phyloP scores from a whole-genome alignment of 1,140 invertebrate genomes.

The Polypedilum vanderplanki region DNA sequence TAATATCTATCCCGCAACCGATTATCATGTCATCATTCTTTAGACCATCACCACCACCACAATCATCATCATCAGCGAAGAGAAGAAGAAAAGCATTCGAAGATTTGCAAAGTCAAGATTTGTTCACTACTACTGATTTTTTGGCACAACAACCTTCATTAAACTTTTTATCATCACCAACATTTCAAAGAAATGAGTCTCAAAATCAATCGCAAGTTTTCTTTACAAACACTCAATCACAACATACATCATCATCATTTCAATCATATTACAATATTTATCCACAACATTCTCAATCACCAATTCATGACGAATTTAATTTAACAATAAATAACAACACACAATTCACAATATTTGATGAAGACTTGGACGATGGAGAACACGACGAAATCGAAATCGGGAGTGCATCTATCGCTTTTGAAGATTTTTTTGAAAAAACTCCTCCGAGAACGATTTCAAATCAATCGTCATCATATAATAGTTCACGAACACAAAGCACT shows the following conservation, averaged over 20 bases:
- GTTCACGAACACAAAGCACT: no score
- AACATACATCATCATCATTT: not conserved
- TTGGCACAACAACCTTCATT: not conserved
- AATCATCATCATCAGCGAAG: not conserved
- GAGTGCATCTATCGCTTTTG: no score
- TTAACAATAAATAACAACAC: not conserved
- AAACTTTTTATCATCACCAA: not conserved
- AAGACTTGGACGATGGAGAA: not conserved
- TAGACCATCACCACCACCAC: not conserved
- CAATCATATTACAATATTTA: not conserved
- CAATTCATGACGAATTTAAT: not conserved
- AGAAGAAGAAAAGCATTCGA: not conserved
- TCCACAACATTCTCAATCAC: not conserved
- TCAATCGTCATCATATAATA: no score
- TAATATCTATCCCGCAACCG: not conserved
- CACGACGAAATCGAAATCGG: no score
- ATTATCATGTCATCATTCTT: not conserved
- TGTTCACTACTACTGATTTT: not conserved
- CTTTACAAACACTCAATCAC: not conserved
- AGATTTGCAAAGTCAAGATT: constrained; percentile 3
- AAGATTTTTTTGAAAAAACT: no score
- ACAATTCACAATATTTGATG: not conserved
- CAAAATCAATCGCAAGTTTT: not conserved
- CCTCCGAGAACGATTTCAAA: no score
- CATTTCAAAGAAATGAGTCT: not conserved